Evolutionary conservation across 37 sponge, comb jelly and placozoan genomes (phyloP).

Genomic region (Eunapius fragilis): DNA sequence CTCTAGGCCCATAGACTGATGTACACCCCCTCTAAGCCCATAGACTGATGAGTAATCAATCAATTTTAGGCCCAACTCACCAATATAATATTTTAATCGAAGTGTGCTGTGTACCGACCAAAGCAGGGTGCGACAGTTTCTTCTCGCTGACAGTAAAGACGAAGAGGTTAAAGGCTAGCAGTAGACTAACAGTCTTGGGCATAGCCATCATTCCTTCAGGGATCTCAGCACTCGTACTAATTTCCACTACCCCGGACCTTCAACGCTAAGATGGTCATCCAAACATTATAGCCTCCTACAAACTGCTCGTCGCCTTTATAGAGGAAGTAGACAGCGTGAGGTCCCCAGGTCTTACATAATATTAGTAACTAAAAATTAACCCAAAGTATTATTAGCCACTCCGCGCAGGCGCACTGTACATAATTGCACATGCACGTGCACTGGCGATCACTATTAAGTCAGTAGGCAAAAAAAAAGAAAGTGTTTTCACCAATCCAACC

Average conservation of each 20-base stretch:
- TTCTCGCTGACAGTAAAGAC: background rate
- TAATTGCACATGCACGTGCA: too few relatives aligned
- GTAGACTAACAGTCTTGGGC: background rate
- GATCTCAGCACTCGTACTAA: background rate
- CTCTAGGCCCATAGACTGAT: too few relatives aligned
- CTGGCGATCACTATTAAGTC: too few relatives aligned
- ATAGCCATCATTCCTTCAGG: background rate
- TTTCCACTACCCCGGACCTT: background rate
- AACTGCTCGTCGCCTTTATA: too few relatives aligned
- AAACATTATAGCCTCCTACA: background rate
- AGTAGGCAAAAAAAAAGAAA: background rate
- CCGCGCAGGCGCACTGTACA: too few relatives aligned
- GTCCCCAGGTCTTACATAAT: background rate
- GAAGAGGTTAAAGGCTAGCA: background rate
- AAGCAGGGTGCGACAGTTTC: background rate
- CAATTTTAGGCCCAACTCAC: background rate
- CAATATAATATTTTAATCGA: background rate
- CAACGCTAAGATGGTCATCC: background rate
- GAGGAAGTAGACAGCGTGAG: too few relatives aligned
- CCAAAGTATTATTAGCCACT: too few relatives aligned
- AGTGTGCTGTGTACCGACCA: background rate
- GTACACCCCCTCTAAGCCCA: too few relatives aligned
- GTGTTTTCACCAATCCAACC: too few relatives aligned
- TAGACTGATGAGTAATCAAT: too few relatives aligned
- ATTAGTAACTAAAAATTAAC: too few relatives aligned